Evolutionary conservation across 2,888 invertebrate species (phyloP).

Genomic region (Tetragonula carbonaria): DNA sequence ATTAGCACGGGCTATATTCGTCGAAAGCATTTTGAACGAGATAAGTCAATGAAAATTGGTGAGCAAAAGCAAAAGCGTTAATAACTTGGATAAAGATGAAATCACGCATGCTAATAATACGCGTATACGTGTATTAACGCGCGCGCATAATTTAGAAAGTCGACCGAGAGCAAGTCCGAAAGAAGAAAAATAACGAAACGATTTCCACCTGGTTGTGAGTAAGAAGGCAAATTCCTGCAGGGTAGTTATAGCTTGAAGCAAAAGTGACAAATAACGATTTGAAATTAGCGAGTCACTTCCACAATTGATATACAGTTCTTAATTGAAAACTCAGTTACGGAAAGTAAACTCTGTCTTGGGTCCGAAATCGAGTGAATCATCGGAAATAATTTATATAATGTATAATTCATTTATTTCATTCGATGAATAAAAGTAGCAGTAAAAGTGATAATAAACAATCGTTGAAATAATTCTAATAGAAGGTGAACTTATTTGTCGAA

Average conservation of each 20-base stretch:
- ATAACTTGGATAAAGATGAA: slow-evolving; percentile 1
- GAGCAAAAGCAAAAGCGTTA: background rate
- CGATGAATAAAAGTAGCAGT: no score
- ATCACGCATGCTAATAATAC: slow-evolving; percentile 6
- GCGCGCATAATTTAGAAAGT: background rate
- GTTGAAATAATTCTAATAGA: no score
- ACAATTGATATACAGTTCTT: no score
- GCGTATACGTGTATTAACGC: background rate
- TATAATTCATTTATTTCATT: no score
- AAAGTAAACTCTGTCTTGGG: no score
- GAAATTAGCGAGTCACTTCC: background rate
- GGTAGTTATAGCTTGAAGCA: no score
- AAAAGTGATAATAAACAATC: no score
- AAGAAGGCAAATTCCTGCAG: background rate
- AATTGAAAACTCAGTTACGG: no score
- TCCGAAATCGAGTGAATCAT: no score
- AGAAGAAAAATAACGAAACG: background rate
- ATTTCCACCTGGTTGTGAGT: background rate
- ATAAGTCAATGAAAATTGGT: background rate
- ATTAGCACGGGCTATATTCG: background rate
- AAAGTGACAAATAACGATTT: no score
- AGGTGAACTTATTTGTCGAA: no score
- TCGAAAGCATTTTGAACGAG: background rate
- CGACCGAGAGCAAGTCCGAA: background rate
- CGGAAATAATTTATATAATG: no score